Base-by-base conservation (phyloP, 2,888 invertebrate species). In the Calameuta idolon region DNA sequence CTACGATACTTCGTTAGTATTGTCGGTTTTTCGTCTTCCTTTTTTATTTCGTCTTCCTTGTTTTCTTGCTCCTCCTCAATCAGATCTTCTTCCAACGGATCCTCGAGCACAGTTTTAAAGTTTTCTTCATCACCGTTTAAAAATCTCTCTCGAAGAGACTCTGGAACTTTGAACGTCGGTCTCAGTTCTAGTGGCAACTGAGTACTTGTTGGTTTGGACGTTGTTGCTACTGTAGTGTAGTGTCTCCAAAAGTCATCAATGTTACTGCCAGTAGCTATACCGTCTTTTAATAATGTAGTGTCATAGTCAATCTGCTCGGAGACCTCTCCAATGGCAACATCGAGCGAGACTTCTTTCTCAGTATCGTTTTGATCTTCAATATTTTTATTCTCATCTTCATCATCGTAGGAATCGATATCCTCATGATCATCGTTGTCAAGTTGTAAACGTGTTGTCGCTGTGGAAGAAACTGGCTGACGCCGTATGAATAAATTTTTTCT, bases 401-500 rank as follows among this genome's bases (percentile, higher is more conserved):
- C 69, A 12, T 78, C 75, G 9, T 75, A 69, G 34, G 35, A 75
- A 69, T 40, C 31, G 31, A 33, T 71, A 31, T 69, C 69, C 4
- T 40, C 34, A 30, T 71, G 34, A 12, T 78, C 69, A 35, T 78
- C 75, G 31, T 71, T 34, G 71, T 71, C 71, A 34, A 71, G 31
- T 23, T 12, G 71, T 34, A 34, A 31, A 31, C 71, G 71, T 31
- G 79, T 78, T 23, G 78, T 55, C 3, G 85, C 83, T 5, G 84
- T 84, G 11, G 86, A 83, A 3, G 84, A 81, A n/a, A 84, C 80
- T 4, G 88, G 89, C 76, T 87, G 81, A 69, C 87, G 87, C 40
- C 87, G 85, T 11, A 83, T 81, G 77, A 89, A 89, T 1, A 89
- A 75, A 75, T 81, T 85, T 40, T 88, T 88, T 34, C 88, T 84